Base-by-base conservation (phyloP, 2,888 invertebrate genomes). In the Temnothorax ravouxi region DNA sequence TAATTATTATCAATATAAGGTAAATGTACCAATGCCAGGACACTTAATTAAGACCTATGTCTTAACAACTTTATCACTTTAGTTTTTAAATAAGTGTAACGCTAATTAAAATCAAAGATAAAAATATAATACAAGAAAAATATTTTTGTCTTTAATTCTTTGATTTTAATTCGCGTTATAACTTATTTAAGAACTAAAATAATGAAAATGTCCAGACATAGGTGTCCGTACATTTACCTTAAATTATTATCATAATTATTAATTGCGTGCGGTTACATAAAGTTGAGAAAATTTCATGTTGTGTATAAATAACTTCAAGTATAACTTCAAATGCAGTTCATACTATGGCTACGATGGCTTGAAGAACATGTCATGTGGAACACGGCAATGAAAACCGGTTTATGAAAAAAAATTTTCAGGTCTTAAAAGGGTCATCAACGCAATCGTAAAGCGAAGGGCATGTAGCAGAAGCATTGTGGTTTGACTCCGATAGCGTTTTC, bases 401-500 rank as follows among this genome's bases (percentile, higher is more conserved):
- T 69, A 47, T 59, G 47, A 38, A 69, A 66, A 34, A 59, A 59
- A 69, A 18, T 3, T 41, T 41, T 47, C 38, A 25, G 52, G 13
- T 67, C 59, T 47, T 18, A 47, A 69, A 79, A 25, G 38, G 21
- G n/a, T n/a, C n/a, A n/a, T 52, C 76, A 76, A 50, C 11, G 64
- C 13, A 13, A 66, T 77, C 52, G 47, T 74, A 82, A 86, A 80
- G 2, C 66, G 59, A 79, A 80, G 67, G 64, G 41, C 25, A 52
- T n/a, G n/a, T 56, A 75, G 21, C 34, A 50, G 77, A 79, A 64
- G 41, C 44, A 44, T 44, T 66, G 54, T 38, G 82, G 82, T 88
- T 87, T 74, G 75, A 90, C 89, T 89, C 87, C 86, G 84, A 87
- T 86, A 88, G 82, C 80, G 79, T 47, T 84, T 61, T 25, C 8